Conservation (phyloP, 2,888 invertebrate species). For the Ophion costatus region DNA sequence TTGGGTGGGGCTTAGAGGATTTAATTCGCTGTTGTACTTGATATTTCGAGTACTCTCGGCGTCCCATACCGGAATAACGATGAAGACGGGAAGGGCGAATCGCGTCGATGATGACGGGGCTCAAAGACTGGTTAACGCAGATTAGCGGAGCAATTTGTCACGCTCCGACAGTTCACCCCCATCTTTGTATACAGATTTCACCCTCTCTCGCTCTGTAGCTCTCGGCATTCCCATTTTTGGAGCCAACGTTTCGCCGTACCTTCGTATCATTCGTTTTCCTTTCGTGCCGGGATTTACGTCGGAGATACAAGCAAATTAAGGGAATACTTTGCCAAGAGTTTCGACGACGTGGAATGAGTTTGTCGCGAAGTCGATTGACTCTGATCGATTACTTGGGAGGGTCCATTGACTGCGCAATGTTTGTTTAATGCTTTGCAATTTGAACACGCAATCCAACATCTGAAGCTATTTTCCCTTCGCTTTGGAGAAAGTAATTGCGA, state of each 20-base stretch:
- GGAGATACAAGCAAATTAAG: conserved; percentile 62
- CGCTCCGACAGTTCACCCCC: conserved; percentile 79
- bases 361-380: conserved; percentile 57
- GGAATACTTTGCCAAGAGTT: conserved; percentile 53
- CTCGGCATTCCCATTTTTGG: conserved; percentile 53
- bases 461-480: too few relatives aligned
- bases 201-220: conserved; percentile 51
- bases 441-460: too few relatives aligned
- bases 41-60: conserved; percentile 67
- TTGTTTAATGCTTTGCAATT: background rate
- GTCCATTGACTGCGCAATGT: conserved; percentile 22
- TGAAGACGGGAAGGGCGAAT: conserved; percentile 40
- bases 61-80: conserved; percentile 76
- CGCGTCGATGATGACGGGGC: conserved; percentile 77
- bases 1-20: conserved; percentile 26
- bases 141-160: conserved; percentile 82
- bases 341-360: conserved; percentile 24
- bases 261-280: conserved; percentile 67
- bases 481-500: too few relatives aligned
- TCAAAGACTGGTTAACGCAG: conserved; percentile 82
- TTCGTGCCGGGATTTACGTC: conserved; percentile 66
- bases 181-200: conserved; percentile 63
- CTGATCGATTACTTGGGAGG: conserved; percentile 35
- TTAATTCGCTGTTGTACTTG: conserved; percentile 57
- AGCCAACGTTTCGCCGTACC: conserved; percentile 62